These are phyloP conservation scores for Disparrhopalites patrizii DNA, from an alignment of 2,888 invertebrate species.

Conservation along the genomic window DNA sequence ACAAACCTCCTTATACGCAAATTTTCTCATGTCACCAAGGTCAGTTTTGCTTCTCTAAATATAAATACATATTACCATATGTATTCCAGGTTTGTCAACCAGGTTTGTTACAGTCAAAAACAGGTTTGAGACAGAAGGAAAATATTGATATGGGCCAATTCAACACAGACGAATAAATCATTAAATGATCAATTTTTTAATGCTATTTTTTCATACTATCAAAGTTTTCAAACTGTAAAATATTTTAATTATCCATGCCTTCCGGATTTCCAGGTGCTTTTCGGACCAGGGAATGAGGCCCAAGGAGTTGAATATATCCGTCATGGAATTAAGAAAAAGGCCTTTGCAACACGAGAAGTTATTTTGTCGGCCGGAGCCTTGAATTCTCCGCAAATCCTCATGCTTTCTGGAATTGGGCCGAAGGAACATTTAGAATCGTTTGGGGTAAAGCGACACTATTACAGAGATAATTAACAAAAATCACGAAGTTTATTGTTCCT, in stretches of 20 bases:
- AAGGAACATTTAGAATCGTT: slow-evolving; percentile 37
- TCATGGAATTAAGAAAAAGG: background rate
- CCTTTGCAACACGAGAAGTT: background rate
- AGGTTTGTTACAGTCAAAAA: too few species aligned
- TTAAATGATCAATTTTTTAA: too few species aligned
- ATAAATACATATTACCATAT: too few species aligned
- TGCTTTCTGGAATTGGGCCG: slow-evolving; percentile 45
- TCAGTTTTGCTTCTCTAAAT: too few species aligned
- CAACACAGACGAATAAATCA: too few species aligned
- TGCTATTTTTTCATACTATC: too few species aligned
- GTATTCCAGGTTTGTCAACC: too few species aligned
- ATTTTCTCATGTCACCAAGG: slow-evolving; percentile 33
- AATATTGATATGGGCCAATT: too few species aligned
- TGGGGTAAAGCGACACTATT: slow-evolving; percentile 3
- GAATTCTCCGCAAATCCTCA: slow-evolving; percentile 42
- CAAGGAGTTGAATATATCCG: background rate
- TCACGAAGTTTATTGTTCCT: background rate
- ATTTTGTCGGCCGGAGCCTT: background rate
- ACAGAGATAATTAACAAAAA: background rate
- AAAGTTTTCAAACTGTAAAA: too few species aligned
- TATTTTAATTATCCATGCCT: too few species aligned
- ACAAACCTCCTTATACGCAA: slow-evolving; percentile 40
- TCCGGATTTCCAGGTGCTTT: too few species aligned
- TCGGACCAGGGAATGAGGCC: slow-evolving; percentile 20
- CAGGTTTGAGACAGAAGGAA: too few species aligned